Conservation (phyloP, 2,888 invertebrate genomes). For the Polydrusus tereticollis region DNA sequence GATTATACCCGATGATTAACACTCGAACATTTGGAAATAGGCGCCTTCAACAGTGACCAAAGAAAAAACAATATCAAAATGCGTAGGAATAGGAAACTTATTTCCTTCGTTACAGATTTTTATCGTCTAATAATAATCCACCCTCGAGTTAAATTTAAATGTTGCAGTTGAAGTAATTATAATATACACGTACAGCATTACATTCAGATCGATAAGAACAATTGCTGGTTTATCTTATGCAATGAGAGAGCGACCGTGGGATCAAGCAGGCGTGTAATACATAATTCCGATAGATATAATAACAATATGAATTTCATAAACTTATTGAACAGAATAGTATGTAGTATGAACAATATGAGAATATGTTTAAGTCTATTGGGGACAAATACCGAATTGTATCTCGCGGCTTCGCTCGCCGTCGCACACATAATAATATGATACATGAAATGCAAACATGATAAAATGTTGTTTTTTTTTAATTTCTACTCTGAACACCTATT, state of each 20-base stretch:
- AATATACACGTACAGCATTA: neutral
- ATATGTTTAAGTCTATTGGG: no score
- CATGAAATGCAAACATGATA: no score
- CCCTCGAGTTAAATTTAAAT: neutral
- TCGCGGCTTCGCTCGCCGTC: no score
- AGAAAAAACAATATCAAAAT: neutral
- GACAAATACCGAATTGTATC: no score
- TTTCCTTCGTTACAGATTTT: neutral
- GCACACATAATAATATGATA: no score
- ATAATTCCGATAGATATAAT: neutral
- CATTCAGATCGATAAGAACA: slow-evolving; percentile 2
- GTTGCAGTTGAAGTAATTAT: neutral
- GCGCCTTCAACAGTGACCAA: neutral
- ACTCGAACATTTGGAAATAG: neutral
- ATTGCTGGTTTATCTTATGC: slow-evolving; percentile 1
- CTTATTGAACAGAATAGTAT: no score
- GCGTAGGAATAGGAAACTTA: neutral
- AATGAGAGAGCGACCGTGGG: slow-evolving; percentile 6
- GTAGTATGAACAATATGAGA: no score
- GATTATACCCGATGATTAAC: neutral
- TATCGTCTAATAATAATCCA: neutral
- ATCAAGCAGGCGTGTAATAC: neutral
- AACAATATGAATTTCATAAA: neutral
- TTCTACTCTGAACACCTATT: no score
- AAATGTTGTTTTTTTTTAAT: no score